Percentiles rank a stretch among this genome's conserved stretches.
Evolutionary conservation across 2,888 invertebrate genomes (phyloP).

Genomic region (Drosophila prostipennis): DNA sequence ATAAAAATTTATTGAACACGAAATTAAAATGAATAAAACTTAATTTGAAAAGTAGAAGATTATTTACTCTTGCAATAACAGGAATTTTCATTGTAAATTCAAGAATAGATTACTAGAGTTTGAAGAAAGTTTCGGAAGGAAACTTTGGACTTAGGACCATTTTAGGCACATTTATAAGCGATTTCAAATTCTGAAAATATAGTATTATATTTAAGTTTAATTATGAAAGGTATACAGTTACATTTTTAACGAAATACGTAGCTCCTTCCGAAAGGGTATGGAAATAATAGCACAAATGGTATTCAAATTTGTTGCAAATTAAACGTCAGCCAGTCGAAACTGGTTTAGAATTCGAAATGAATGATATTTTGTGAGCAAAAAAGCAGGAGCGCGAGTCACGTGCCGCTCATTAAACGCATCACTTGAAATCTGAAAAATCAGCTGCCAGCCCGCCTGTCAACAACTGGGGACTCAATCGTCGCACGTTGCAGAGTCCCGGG

Average conservation of each 20-base stretch:
- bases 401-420: conserved; percentile 82
- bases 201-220: too few relatives aligned
- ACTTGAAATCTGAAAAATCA: conserved; percentile 74
- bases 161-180: too few relatives aligned
- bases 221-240: background rate
- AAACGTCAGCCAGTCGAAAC: conserved; percentile 26
- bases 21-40: conserved; percentile 36
- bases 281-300: background rate
- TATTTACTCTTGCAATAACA: background rate
- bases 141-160: too few relatives aligned
- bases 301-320: conserved; percentile 40
- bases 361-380: conserved; percentile 23
- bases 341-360: conserved; percentile 32
- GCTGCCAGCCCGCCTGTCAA: conserved; percentile 41
- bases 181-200: too few relatives aligned
- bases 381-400: conserved; percentile 62
- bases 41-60: background rate
- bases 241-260: too few relatives aligned
- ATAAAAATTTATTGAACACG: conserved; percentile 48
- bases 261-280: background rate
- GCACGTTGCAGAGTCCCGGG: conserved; percentile 42
- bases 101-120: too few relatives aligned
- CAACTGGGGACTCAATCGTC: conserved; percentile 44
- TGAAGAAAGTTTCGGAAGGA: too few relatives aligned
- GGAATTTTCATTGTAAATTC: background rate